Conservation (phyloP, 2,888 invertebrate genomes). For the Protonemura montana region DNA sequence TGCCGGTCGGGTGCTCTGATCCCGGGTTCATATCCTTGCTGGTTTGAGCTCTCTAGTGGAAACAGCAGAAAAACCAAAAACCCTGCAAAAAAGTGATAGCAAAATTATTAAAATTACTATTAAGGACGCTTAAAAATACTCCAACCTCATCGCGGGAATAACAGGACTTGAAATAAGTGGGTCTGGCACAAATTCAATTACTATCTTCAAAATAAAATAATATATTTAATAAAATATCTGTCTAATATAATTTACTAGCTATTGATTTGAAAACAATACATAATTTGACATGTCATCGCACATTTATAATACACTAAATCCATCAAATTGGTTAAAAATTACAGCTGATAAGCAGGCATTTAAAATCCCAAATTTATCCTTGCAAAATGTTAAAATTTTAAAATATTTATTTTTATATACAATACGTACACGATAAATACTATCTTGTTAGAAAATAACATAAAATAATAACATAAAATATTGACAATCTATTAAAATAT, state of each 20-base stretch:
- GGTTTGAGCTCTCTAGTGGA: too few relatives aligned
- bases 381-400: conserved; percentile 1
- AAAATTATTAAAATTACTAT: too few relatives aligned
- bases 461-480: conserved; percentile 14
- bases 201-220: background rate
- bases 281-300: background rate
- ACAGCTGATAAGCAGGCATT: background rate
- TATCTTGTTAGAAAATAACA: conserved; percentile 13
- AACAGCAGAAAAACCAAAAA: too few relatives aligned
- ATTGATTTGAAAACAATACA: background rate
- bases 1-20: too few relatives aligned
- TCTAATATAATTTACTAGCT: background rate
- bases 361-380: background rate
- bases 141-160: too few relatives aligned
- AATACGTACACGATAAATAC: background rate
- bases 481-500: conserved; percentile 9
- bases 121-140: too few relatives aligned
- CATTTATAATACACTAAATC: conserved; percentile 35
- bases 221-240: background rate
- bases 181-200: background rate
- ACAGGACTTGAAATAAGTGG: too few relatives aligned
- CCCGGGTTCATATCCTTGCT: too few relatives aligned
- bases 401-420: conserved; percentile 23
- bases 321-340: conserved; percentile 23
- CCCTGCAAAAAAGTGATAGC: too few relatives aligned